phyloP scores from a whole-genome alignment of 35 echinoderm and acorn worm species.

The Apostichopus japonicus region DNA sequence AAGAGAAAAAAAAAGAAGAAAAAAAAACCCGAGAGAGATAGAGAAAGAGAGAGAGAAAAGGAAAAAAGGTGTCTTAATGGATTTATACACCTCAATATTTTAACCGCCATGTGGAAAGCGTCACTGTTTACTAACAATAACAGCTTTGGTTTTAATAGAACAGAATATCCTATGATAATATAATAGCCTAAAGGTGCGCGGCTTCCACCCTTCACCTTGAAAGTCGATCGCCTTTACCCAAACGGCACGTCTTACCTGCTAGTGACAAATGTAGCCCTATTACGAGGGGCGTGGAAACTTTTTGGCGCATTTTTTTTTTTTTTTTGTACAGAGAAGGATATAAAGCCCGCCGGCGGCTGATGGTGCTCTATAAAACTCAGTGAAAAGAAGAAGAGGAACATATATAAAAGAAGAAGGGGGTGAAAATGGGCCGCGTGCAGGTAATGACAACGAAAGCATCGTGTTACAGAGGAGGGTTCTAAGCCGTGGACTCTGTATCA shows the following conservation, averaged over 20 bases:
- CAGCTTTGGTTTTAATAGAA: slow-evolving; percentile 33
- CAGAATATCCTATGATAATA: not conserved
- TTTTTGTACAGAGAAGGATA: not conserved
- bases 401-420: not conserved
- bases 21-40: too few species aligned
- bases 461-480: slow-evolving; percentile 18
- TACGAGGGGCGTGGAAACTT: slow-evolving; percentile 32
- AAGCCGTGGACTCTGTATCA: slow-evolving; percentile 48
- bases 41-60: too few species aligned
- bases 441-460: slow-evolving; percentile 32
- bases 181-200: not conserved
- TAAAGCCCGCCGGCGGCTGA: slow-evolving; percentile 33
- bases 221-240: not conserved
- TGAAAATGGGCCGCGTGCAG: slow-evolving; percentile 48
- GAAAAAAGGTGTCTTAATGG: too few species aligned
- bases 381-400: not conserved
- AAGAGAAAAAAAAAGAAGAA: too few species aligned
- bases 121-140: slow-evolving; percentile 12
- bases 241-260: not conserved
- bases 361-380: slow-evolving; percentile 26
- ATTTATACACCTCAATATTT: too few species aligned
- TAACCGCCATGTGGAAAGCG: too few species aligned
- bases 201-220: slow-evolving; percentile 14
- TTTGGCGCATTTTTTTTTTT: slow-evolving; percentile 2
- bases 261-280: slow-evolving; percentile 4